Base-by-base conservation (phyloP, 2,888 invertebrate genomes). In the Yponomeuta sedellus region DNA sequence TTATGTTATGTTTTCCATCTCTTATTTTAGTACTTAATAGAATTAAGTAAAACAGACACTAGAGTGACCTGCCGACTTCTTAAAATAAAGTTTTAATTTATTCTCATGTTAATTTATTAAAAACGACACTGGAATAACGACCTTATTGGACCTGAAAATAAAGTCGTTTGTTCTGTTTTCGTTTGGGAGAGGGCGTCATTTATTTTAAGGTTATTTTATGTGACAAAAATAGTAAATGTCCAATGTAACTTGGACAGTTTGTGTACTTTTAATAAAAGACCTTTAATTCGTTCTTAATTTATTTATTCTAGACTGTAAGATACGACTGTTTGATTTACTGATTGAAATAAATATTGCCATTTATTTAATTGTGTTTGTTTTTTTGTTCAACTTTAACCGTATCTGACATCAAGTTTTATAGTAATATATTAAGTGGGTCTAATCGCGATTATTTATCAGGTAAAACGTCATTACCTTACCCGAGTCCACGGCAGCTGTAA, bases 181-280 rank as follows among this genome's bases (percentile, higher is more conserved):
- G 58, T 66, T 52, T 52, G 25, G 64, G n/a, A 44, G 5, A 64
- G 63, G 44, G 64, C 52, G 56, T 56, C 19, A 25, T 11, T n/a
- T 56, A 28, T 25, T 64, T 66, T 61, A 28, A 61, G 11, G 57
- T 65, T 52, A 12, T 44, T 66, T 34, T 64, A 64, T 64, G 10
- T 28, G 22, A 67, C 68, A 52, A 52, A 34, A 52, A 68, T 69
- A 68, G 72, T 64, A 68, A 75, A 81, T 77, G 77, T 74, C 72
- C 73, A 66, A 52, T 64, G 22, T 61, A 28, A 44, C 22, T 56
- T 34, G 65, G 52, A 65, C 59, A 65, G 58, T 20, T 34, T 40
- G 34, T 70, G 82, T 83, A 83, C 82, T 82, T 84, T 83, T 82
- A 81, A 79, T 79, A 75, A 83, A 83, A 82, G 77, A 64, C 20